Evolutionary conservation across 2,888 invertebrate genomes (phyloP).

Genomic region (Protodeltote pygarga): DNA sequence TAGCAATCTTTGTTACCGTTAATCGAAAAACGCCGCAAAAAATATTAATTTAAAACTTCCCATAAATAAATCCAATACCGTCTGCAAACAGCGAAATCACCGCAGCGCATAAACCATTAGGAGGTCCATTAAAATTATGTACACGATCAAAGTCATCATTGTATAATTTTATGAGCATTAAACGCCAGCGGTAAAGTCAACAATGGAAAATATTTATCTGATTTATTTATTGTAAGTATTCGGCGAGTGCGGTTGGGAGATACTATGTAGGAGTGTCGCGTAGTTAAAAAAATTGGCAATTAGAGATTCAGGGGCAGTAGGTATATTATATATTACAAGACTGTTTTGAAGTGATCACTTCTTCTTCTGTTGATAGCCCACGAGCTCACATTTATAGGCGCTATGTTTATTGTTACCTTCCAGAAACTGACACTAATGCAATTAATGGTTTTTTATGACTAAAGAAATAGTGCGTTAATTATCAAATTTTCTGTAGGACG

Average conservation of each 20-base stretch:
- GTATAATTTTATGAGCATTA: slow-evolving; percentile 54
- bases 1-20: background rate
- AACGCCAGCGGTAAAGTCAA: slow-evolving; percentile 62
- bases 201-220: slow-evolving; percentile 68
- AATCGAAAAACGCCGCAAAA: slow-evolving; percentile 16
- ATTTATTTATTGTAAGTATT: slow-evolving; percentile 71
- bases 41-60: slow-evolving; percentile 28
- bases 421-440: too few relatives aligned
- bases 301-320: too few relatives aligned
- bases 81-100: slow-evolving; percentile 39
- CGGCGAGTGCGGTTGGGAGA: slow-evolving; percentile 44
- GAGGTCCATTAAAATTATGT: slow-evolving; percentile 50
- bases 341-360: too few relatives aligned
- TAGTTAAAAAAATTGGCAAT: background rate
- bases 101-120: slow-evolving; percentile 52
- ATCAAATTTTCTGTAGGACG: too few relatives aligned
- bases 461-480: too few relatives aligned
- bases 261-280: slow-evolving; percentile 24
- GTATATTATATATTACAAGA: too few relatives aligned
- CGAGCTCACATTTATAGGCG: too few relatives aligned
- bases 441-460: too few relatives aligned
- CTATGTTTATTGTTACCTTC: too few relatives aligned
- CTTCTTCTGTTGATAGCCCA: too few relatives aligned
- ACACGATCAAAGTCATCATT: slow-evolving; percentile 46
- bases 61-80: slow-evolving; percentile 34